Conservation (phyloP, 2,113 vertebrate genomes). For the Hyla sarda region DNA sequence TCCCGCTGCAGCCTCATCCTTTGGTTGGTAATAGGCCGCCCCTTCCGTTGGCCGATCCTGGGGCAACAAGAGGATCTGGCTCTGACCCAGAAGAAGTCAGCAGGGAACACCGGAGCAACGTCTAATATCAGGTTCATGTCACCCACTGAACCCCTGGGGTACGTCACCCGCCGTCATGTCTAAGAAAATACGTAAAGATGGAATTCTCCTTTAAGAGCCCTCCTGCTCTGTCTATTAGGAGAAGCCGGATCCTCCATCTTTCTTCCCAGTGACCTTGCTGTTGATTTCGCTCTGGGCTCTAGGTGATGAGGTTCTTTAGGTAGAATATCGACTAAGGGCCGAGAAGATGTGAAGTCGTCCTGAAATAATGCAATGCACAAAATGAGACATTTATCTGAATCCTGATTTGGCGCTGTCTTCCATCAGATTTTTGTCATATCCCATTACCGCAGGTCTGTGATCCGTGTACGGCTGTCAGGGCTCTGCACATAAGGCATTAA, state of each 20-base stretch:
- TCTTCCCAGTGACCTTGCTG: constrained; percentile 4
- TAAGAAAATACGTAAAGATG: not conserved
- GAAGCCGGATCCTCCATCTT: not conserved
- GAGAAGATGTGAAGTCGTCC: not conserved
- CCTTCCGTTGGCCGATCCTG: too few relatives aligned
- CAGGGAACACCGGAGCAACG: too few relatives aligned
- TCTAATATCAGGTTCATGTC: too few relatives aligned
- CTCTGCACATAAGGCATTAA: constrained; percentile 38
- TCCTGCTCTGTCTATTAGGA: not conserved
- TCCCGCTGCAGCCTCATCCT: too few relatives aligned
- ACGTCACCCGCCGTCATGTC: not conserved
- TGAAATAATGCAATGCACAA: constrained; percentile 17
- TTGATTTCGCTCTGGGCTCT: not conserved
- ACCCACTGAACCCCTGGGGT: too few relatives aligned
- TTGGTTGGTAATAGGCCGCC: too few relatives aligned
- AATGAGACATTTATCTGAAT: constrained; percentile 37
- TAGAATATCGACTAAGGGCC: constrained; percentile 30
- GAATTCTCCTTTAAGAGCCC: not conserved
- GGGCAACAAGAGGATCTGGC: too few relatives aligned
- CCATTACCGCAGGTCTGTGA: constrained; percentile 7
- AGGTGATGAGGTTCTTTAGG: not conserved
- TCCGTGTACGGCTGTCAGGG: constrained; percentile 15
- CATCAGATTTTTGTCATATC: constrained; percentile 35
- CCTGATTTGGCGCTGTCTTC: not conserved
- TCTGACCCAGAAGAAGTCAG: too few relatives aligned